A percentile compares a stretch with the other conserved stretches of the same genome.
Conservation (phyloP, 2,113 vertebrate species). For the Corvus hawaiiensis region DNA sequence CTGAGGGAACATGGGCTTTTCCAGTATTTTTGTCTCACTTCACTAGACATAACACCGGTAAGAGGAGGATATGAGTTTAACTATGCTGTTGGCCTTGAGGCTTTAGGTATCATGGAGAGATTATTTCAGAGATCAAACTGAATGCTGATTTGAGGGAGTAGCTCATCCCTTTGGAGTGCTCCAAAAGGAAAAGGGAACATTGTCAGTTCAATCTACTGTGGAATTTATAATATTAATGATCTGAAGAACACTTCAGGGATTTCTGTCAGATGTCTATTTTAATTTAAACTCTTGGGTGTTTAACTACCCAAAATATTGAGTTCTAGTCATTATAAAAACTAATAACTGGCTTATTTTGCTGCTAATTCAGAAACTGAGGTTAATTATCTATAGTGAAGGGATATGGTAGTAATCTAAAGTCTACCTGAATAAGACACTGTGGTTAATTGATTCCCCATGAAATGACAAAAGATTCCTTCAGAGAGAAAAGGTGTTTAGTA, state of each 20-base stretch:
- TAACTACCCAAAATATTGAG: slow-evolving; percentile 80
- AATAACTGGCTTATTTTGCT: slow-evolving; percentile 77
- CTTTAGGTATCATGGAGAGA: slow-evolving; percentile 61
- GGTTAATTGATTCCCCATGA: slow-evolving; percentile 74
- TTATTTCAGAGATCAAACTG: slow-evolving; percentile 69
- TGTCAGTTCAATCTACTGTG: slow-evolving; percentile 72
- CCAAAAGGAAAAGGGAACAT: slow-evolving; percentile 59
- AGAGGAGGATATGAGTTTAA: slow-evolving; percentile 20
- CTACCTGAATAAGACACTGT: slow-evolving; percentile 69
- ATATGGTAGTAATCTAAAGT: slow-evolving; percentile 73
- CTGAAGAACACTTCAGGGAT: slow-evolving; percentile 75
- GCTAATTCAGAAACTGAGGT: slow-evolving; percentile 78
- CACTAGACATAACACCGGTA: background rate
- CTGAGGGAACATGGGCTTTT: background rate
- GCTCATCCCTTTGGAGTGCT: slow-evolving; percentile 64
- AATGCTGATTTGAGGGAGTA: slow-evolving; percentile 68
- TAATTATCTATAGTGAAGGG: slow-evolving; percentile 79
- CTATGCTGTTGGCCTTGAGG: slow-evolving; percentile 49
- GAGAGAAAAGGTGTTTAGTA: slow-evolving; percentile 13
- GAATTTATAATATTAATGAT: slow-evolving; percentile 77
- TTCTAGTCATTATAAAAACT: slow-evolving; percentile 80
- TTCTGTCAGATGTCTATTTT: slow-evolving; percentile 79
- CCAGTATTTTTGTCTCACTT: background rate
- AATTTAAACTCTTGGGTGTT: slow-evolving; percentile 79
- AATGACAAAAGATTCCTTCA: slow-evolving; percentile 57